Evolutionary conservation across 2,888 invertebrate genomes (phyloP).

Genomic region (Cosmia pyralina): DNA sequence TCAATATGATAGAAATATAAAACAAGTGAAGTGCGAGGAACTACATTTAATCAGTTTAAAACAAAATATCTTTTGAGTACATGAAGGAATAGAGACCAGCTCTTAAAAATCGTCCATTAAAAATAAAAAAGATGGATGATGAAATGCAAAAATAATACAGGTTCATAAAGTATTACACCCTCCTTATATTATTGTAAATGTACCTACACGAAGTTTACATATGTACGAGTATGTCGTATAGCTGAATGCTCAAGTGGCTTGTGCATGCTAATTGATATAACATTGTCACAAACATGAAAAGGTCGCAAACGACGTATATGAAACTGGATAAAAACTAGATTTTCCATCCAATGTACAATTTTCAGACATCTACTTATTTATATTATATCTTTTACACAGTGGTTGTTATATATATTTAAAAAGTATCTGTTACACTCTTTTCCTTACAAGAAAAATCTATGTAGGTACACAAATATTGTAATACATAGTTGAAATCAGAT

Average conservation of each 20-base stretch:
- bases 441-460: conserved; percentile 53
- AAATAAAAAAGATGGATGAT: conserved; percentile 77
- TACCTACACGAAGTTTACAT: conserved; percentile 62
- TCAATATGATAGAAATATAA: conserved; percentile 69
- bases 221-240: conserved; percentile 46
- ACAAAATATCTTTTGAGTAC: conserved; percentile 87
- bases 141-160: conserved; percentile 87
- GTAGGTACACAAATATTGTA: conserved; percentile 63
- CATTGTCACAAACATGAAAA: conserved; percentile 60
- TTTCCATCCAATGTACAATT: conserved; percentile 58
- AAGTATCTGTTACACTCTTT: conserved; percentile 56
- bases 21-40: conserved; percentile 77
- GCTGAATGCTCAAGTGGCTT: conserved; percentile 55
- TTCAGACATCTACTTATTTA: conserved; percentile 62
- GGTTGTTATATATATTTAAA: conserved; percentile 57
- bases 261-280: conserved; percentile 61
- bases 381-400: conserved; percentile 62
- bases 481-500: conserved; percentile 63
- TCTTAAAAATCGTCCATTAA: conserved; percentile 80
- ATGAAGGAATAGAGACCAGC: conserved; percentile 88
- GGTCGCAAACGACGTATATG: conserved; percentile 57
- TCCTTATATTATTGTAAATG: conserved; percentile 61
- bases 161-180: conserved; percentile 76
- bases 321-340: conserved; percentile 58
- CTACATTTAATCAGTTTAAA: conserved; percentile 72